Evolutionary conservation across 2,888 invertebrate genomes (phyloP).

Genomic region (Acleris sparsana): DNA sequence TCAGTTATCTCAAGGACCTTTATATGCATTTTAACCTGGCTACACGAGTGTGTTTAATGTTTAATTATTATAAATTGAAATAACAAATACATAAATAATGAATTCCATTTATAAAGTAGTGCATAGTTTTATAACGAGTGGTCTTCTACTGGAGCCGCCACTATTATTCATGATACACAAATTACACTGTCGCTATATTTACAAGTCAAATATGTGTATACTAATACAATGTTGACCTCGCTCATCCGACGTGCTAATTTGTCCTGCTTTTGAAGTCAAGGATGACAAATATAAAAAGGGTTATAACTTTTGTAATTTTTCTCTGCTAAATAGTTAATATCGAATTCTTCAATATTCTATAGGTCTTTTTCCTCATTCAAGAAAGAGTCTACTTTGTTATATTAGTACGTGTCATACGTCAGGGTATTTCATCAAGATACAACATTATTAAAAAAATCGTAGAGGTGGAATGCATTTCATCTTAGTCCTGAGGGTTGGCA

Average conservation of each 20-base stretch:
- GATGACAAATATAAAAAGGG: background rate
- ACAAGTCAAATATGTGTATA: slow-evolving; percentile 18
- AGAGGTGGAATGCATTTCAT: no score
- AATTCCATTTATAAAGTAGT: background rate
- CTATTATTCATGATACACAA: slow-evolving; percentile 15
- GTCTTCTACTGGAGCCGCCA: background rate
- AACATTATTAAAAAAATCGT: no score
- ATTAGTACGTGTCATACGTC: no score
- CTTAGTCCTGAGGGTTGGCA: no score
- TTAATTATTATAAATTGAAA: background rate
- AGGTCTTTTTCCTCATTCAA: no score
- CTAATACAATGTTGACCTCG: slow-evolving; percentile 22
- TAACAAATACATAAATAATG: background rate
- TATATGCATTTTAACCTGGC: slow-evolving; percentile 12
- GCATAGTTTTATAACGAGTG: background rate
- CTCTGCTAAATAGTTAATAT: no score
- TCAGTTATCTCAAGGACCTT: no score
- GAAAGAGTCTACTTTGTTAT: no score
- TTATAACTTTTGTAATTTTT: background rate
- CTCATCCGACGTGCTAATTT: slow-evolving; percentile 16
- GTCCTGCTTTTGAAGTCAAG: slow-evolving; percentile 12
- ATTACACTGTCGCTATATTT: slow-evolving; percentile 2
- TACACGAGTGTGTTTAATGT: slow-evolving; percentile 6
- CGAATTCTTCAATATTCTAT: no score
- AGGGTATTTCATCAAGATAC: no score